phyloP scores from a whole-genome alignment of 2,113 vertebrate species.

The Stictonetta naevosa region DNA sequence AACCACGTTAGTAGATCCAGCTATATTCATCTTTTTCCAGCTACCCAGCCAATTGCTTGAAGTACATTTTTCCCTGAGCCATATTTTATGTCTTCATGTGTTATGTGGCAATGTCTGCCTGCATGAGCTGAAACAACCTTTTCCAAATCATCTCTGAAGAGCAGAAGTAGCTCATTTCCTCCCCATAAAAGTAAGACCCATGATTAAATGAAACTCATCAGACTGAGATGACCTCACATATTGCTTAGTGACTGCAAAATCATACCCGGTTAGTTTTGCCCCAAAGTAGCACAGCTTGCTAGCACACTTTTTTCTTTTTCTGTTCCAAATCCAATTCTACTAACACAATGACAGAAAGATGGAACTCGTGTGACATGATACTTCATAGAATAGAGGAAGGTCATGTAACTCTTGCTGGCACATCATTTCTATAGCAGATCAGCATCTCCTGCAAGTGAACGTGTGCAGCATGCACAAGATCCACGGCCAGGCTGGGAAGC shows the following conservation, averaged over 20 bases:
- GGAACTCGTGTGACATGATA: neutral
- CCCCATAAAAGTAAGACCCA: neutral
- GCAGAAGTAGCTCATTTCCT: constrained; percentile 21
- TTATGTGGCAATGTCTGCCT: constrained; percentile 50
- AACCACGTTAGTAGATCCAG: constrained; percentile 39
- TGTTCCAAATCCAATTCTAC: neutral
- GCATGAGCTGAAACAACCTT: constrained; percentile 41
- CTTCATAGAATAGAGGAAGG: neutral
- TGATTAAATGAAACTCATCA: neutral
- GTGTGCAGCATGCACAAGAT: neutral
- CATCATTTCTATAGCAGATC: neutral
- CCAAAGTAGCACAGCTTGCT: neutral
- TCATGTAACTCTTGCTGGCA: neutral
- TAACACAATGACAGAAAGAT: neutral
- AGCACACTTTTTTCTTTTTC: neutral
- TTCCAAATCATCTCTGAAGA: constrained; percentile 33
- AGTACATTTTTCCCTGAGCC: constrained; percentile 47
- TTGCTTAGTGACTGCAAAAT: constrained; percentile 4
- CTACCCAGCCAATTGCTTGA: constrained; percentile 52
- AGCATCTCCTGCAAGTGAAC: neutral
- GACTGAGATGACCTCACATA: neutral
- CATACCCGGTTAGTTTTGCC: neutral
- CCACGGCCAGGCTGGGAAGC: neutral
- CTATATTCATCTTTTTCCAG: constrained; percentile 65
- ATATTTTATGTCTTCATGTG: constrained; percentile 55